Evolutionary conservation across 1,140 invertebrate genomes (phyloP).

Genomic region (Saxidomus purpurata): DNA sequence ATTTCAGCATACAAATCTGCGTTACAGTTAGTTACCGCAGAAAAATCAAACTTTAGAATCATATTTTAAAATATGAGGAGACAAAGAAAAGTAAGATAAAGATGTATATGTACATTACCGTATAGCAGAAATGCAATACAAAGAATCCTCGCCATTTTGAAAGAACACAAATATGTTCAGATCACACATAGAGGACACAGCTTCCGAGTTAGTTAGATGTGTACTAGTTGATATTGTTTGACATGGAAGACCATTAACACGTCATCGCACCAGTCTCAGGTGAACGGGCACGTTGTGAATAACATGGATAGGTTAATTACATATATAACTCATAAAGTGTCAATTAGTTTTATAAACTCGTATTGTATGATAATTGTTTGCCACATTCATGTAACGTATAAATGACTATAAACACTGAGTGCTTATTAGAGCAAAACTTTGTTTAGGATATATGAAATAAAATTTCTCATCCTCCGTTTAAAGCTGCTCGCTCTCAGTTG

Average conservation of each 20-base stretch:
- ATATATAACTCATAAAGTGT: background rate
- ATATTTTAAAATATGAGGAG: background rate
- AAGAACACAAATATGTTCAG: background rate
- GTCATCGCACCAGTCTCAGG: background rate
- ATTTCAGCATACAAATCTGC: background rate
- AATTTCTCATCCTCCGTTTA: too few species aligned
- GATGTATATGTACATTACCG: background rate
- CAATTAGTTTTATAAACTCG: background rate
- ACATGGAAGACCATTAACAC: background rate
- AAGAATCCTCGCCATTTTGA: background rate
- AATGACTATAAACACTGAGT: too few species aligned
- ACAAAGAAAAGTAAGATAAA: background rate
- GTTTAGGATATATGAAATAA: too few species aligned
- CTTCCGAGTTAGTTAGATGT: background rate
- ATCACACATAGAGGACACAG: background rate
- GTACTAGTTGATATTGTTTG: background rate
- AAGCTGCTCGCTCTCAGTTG: too few species aligned
- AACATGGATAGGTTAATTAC: background rate
- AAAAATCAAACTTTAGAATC: background rate
- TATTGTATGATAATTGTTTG: background rate
- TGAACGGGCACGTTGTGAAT: background rate
- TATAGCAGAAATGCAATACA: background rate
- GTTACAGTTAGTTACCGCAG: background rate
- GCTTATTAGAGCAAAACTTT: too few species aligned
- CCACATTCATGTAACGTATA: too few species aligned